These are phyloP conservation scores for Drosophila algonquin DNA, from an alignment of 2,888 invertebrate species.

Conservation along the genomic window DNA sequence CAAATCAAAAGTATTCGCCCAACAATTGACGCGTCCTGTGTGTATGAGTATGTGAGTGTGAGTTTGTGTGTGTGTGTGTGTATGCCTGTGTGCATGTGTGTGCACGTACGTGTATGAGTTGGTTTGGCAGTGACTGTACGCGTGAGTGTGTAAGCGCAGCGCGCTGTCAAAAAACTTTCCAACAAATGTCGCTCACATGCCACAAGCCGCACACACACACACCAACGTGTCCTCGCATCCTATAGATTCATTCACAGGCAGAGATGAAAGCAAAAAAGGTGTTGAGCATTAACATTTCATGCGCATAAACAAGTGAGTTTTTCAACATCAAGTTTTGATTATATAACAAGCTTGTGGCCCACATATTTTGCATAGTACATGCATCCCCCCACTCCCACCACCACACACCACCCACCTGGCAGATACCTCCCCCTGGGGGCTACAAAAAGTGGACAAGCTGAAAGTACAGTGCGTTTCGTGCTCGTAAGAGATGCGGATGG, in stretches of 20 bases:
- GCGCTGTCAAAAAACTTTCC: constrained; percentile 75
- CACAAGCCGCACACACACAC: constrained; percentile 20
- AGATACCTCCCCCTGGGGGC: background rate
- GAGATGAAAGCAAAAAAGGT: constrained; percentile 38
- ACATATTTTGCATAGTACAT: constrained; percentile 19
- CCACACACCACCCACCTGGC: no score
- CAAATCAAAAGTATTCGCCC: constrained; percentile 64
- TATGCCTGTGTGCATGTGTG: background rate
- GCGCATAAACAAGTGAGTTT: constrained; percentile 76
- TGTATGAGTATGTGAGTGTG: background rate
- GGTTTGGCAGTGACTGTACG: background rate
- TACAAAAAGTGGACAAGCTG: background rate
- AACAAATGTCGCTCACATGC: constrained; percentile 78
- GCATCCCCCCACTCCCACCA: background rate
- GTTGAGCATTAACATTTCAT: constrained; percentile 71
- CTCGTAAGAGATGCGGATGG: background rate
- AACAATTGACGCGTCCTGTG: constrained; percentile 63
- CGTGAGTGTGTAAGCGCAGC: constrained; percentile 36
- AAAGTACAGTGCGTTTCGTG: background rate
- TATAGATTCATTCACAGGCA: background rate
- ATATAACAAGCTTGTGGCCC: constrained; percentile 52
- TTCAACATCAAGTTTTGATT: constrained; percentile 67
- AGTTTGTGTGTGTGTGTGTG: background rate
- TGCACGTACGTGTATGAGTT: background rate
- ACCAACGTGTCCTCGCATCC: background rate